Conservation (phyloP, 1,140 invertebrate genomes). For the Metopolophium dirhodum region DNA sequence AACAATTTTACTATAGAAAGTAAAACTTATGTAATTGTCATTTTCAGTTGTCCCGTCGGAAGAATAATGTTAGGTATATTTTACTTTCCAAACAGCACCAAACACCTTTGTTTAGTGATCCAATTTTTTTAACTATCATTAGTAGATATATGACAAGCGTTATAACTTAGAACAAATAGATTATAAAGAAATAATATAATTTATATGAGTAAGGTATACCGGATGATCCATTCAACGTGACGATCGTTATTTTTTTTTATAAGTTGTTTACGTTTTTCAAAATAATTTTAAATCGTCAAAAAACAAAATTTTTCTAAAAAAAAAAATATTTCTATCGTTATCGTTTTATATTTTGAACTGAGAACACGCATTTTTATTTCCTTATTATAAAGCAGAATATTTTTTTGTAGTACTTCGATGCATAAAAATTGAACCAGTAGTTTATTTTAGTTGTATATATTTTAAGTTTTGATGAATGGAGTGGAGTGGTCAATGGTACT, state of each 20-base stretch:
- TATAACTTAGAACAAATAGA: too few relatives aligned
- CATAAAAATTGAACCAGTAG: not conserved
- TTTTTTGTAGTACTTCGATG: too few relatives aligned
- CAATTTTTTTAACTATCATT: too few relatives aligned
- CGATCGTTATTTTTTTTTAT: not conserved
- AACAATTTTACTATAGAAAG: not conserved
- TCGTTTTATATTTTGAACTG: too few relatives aligned
- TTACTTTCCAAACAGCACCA: not conserved
- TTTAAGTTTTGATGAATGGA: not conserved
- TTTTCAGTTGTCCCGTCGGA: not conserved
- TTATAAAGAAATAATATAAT: not conserved
- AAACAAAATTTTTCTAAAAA: too few relatives aligned
- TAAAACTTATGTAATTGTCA: not conserved
- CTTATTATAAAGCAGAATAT: too few relatives aligned
- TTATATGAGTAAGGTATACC: too few relatives aligned
- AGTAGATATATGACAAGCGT: not conserved
- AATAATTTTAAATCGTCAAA: too few relatives aligned
- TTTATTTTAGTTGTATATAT: not conserved
- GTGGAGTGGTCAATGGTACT: not conserved
- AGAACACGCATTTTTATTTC: too few relatives aligned
- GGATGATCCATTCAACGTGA: too few relatives aligned
- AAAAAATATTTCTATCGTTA: too few relatives aligned
- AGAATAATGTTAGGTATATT: not conserved
- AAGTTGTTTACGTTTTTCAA: not conserved
- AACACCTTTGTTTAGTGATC: not conserved